Conservation (phyloP, 1,140 invertebrate species). For the Gryllus bimaculatus region DNA sequence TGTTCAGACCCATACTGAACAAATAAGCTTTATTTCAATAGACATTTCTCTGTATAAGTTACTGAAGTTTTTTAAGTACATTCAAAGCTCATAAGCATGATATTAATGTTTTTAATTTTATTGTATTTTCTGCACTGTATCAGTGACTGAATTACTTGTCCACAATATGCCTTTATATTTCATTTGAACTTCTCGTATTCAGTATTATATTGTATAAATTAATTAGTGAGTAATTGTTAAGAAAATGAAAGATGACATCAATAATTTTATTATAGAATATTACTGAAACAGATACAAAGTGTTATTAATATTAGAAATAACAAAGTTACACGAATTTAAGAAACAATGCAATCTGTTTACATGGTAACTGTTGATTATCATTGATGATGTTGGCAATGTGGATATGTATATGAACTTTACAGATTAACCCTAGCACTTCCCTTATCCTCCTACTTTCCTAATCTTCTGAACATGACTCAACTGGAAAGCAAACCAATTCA, state of each 20-base stretch:
- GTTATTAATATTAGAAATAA: neutral
- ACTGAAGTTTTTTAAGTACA: too few relatives aligned
- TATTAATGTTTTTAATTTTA: too few relatives aligned
- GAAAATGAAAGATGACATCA: neutral
- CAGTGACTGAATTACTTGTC: neutral
- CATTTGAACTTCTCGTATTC: neutral
- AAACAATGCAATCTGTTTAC: neutral
- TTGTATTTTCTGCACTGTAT: neutral
- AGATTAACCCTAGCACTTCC: neutral
- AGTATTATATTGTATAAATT: neutral
- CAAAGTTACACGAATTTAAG: neutral
- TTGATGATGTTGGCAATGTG: neutral
- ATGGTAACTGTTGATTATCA: neutral
- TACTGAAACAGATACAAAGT: neutral
- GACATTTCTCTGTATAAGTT: too few relatives aligned
- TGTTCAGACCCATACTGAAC: too few relatives aligned
- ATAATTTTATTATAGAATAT: conserved; percentile 2
- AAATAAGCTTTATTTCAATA: too few relatives aligned
- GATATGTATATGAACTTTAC: neutral
- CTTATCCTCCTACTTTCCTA: neutral
- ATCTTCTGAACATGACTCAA: neutral
- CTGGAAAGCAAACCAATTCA: neutral
- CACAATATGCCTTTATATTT: too few relatives aligned
- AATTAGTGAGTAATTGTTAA: neutral
- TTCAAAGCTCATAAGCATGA: too few relatives aligned